These are phyloP conservation scores for Melanocharis versteri DNA, from an alignment of 2,113 vertebrate genomes.

Conservation along the genomic window DNA sequence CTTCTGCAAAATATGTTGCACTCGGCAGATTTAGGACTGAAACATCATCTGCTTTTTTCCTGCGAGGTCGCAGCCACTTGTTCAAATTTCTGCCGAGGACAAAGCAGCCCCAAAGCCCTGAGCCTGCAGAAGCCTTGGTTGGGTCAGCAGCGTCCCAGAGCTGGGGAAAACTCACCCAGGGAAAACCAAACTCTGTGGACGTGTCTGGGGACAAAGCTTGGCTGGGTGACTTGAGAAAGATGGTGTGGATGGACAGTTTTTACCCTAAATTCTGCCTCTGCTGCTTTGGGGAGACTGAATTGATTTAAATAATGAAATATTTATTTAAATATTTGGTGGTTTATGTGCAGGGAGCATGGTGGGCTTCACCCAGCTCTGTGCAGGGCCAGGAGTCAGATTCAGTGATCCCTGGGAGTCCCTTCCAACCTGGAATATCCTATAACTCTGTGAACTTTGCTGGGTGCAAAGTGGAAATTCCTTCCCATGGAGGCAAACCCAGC, in stretches of 20 bases:
- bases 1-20: neutral
- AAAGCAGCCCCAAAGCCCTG: neutral
- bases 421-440: neutral
- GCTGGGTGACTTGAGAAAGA: neutral
- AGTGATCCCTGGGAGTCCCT: neutral
- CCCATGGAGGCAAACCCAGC: neutral
- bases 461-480: neutral
- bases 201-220: neutral
- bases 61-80: neutral
- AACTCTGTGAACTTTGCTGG: neutral
- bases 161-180: neutral
- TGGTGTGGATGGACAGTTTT: rapidly evolving
- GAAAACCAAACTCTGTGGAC: neutral
- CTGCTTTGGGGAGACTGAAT: neutral
- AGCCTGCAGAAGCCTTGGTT: neutral
- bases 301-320: neutral
- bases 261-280: neutral
- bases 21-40: neutral
- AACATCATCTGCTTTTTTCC: neutral
- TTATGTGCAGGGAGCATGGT: rapidly evolving
- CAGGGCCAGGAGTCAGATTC: neutral
- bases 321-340: neutral
- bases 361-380: neutral
- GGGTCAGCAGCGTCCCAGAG: neutral
- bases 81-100: neutral